Evolutionary conservation across 1,140 invertebrate genomes (phyloP).

Genomic region (Bemisia tabaci): DNA sequence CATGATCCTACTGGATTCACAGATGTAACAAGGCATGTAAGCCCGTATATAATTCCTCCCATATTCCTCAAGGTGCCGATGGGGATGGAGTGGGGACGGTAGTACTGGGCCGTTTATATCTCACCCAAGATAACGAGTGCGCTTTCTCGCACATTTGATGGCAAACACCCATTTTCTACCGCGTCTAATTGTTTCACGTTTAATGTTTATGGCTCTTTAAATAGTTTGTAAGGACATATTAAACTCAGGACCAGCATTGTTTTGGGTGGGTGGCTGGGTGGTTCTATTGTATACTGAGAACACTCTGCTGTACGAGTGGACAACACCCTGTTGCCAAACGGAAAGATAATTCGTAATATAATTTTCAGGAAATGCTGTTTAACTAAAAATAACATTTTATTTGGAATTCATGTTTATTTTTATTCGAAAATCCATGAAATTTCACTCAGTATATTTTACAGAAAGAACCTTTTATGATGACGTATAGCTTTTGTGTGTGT

Average conservation of each 20-base stretch:
- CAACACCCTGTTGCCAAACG: not conserved
- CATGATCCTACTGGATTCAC: too few species aligned
- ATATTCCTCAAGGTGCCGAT: too few species aligned
- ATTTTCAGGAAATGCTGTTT: not conserved
- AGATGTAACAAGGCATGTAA: too few species aligned
- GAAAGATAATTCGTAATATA: not conserved
- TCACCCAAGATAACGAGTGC: too few species aligned
- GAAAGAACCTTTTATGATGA: too few species aligned
- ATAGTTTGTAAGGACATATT: not conserved
- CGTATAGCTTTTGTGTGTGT: too few species aligned
- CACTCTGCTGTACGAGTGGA: not conserved
- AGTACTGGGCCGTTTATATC: too few species aligned
- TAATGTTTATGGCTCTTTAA: not conserved
- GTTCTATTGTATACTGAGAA: not conserved
- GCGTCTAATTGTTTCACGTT: not conserved
- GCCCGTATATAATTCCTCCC: too few species aligned
- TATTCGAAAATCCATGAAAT: not conserved
- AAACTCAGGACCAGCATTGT: not conserved
- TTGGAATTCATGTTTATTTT: not conserved
- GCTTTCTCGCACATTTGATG: not conserved
- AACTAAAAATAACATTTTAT: too few species aligned
- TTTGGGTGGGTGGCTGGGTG: not conserved
- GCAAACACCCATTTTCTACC: not conserved
- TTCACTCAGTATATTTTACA: too few species aligned
- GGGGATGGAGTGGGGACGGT: too few species aligned